Evolutionary conservation across 2,797 vertebrate genomes (phyloP).

Genomic region (Propithecus deckenii): DNA sequence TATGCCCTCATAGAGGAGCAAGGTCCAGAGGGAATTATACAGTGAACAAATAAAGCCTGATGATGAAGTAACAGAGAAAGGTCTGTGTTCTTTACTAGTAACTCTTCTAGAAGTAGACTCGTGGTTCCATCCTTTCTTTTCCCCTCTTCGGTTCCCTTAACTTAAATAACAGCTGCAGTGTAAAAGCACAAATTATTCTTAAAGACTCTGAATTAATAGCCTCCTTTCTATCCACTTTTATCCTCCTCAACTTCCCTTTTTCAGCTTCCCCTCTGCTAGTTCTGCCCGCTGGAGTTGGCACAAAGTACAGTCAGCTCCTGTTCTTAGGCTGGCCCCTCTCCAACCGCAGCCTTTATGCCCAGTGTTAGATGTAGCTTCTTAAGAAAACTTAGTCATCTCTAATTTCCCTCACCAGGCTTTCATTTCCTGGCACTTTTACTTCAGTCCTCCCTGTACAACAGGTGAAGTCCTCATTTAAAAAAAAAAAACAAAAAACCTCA

Average conservation of each 20-base stretch:
- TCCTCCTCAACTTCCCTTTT: constrained; percentile 26
- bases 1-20: neutral
- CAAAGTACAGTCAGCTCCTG: constrained; percentile 65
- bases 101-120: constrained; percentile 28
- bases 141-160: constrained; percentile 7
- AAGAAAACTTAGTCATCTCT: constrained; percentile 28
- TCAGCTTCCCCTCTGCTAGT: constrained; percentile 49
- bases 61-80: constrained; percentile 35
- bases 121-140: constrained; percentile 18
- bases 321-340: constrained; percentile 42
- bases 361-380: constrained; percentile 45
- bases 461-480: constrained; percentile 46
- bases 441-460: constrained; percentile 37
- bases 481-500: neutral
- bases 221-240: constrained; percentile 63
- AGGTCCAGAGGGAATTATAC: neutral
- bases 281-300: constrained; percentile 50
- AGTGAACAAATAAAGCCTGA: constrained; percentile 32
- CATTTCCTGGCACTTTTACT: constrained; percentile 53
- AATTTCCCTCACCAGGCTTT: constrained; percentile 50
- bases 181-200: constrained; percentile 64
- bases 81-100: constrained; percentile 36
- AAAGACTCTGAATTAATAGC: constrained; percentile 67
- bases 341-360: neutral
- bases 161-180: constrained; percentile 63